Evolutionary conservation across 1,140 invertebrate species (phyloP).

Genomic region (Drosophila seguyi): DNA sequence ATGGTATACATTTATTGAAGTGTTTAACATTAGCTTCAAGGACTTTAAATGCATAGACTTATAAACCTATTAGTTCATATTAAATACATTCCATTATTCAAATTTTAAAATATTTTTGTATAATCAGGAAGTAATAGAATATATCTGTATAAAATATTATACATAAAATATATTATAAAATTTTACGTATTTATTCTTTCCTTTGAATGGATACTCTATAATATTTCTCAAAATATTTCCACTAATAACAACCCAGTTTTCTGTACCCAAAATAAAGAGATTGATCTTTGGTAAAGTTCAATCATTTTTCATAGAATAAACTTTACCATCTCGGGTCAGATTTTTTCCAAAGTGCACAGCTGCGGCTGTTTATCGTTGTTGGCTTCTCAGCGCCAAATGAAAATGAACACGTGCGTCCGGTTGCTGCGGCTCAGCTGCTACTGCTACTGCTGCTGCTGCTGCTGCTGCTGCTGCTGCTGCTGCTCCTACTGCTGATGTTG

Average conservation of each 20-base stretch:
- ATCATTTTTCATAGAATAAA: background rate
- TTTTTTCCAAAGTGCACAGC: constrained; percentile 36
- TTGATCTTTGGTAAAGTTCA: background rate
- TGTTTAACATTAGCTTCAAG: background rate
- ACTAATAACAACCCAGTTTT: too few relatives aligned
- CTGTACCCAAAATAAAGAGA: background rate
- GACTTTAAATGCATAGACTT: too few relatives aligned
- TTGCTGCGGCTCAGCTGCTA: constrained; percentile 69
- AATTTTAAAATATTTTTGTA: background rate
- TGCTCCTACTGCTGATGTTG: constrained; percentile 26
- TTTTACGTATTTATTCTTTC: background rate
- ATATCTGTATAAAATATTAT: background rate
- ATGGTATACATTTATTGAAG: background rate
- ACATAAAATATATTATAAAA: background rate
- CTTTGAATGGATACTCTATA: background rate
- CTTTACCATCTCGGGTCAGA: background rate
- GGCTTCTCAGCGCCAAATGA: constrained; percentile 78
- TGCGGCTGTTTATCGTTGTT: constrained; percentile 77
- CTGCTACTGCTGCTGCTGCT: constrained; percentile 28
- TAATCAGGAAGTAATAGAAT: background rate
- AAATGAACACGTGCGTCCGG: constrained; percentile 83
- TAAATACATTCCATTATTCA: background rate
- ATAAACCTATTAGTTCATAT: background rate
- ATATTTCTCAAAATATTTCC: background rate
- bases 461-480: constrained; percentile 20